phyloP scores from a whole-genome alignment of 2,888 invertebrate species.

The Hypolimnas misippus region DNA sequence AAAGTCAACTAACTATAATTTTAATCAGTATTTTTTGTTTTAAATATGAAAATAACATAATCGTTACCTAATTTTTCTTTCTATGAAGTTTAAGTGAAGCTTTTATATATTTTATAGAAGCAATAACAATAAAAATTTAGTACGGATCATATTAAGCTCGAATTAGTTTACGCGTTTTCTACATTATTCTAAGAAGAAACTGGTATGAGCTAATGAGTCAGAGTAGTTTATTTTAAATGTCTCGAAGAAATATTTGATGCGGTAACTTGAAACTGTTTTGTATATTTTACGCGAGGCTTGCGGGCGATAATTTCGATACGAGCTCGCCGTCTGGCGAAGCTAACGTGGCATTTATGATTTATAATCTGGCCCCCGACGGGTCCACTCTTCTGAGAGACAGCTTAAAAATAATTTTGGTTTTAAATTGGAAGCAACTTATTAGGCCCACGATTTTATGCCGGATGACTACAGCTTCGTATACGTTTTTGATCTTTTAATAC shows the following conservation, averaged over 20 bases:
- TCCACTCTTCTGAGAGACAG: conserved; percentile 73
- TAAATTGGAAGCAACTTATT: conserved; percentile 79
- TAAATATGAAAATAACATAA: too few relatives aligned
- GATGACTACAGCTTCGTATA: conserved; percentile 46
- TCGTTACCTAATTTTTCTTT: too few relatives aligned
- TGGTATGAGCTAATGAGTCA: conserved; percentile 56
- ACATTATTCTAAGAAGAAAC: conserved; percentile 25
- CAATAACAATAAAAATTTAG: too few relatives aligned
- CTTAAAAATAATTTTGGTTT: conserved; percentile 76
- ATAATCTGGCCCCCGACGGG: conserved; percentile 77
- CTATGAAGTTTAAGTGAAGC: too few relatives aligned
- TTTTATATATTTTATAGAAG: too few relatives aligned
- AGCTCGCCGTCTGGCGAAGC: conserved; percentile 59
- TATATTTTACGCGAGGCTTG: conserved; percentile 72
- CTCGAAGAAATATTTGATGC: conserved; percentile 71
- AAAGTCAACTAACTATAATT: too few relatives aligned
- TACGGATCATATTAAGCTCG: background rate
- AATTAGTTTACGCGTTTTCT: conserved; percentile 16
- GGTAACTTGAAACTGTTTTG: conserved; percentile 78
- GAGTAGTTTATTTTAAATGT: conserved; percentile 63
- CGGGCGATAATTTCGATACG: conserved; percentile 78
- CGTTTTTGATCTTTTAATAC: background rate
- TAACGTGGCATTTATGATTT: conserved; percentile 82
- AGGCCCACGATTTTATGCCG: conserved; percentile 66
- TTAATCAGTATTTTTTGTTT: too few relatives aligned